A percentile compares a stretch with the other conserved stretches of the same genome.
Conservation (phyloP, 1,140 invertebrate species). For the Octopus sinensis region DNA sequence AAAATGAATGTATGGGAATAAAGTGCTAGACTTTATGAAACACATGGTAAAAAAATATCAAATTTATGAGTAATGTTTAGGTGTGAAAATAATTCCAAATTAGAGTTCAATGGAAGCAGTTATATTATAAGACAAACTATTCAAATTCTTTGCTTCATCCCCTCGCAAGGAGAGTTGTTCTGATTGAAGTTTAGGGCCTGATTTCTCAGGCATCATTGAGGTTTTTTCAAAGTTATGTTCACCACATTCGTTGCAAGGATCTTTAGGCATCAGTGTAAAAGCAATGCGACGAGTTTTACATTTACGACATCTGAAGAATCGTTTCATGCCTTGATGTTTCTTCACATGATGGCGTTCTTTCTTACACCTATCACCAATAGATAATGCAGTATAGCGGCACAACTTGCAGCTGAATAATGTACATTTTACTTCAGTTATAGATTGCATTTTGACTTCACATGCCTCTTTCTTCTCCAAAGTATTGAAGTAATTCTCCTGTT, state of each 20-base stretch:
- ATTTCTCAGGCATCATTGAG: conserved; percentile 50
- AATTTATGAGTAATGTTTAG: too few species aligned
- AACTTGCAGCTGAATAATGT: conserved; percentile 82
- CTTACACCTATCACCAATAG: conserved; percentile 79
- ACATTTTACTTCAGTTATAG: conserved; percentile 76
- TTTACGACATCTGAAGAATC: conserved; percentile 86
- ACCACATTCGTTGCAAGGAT: conserved; percentile 74
- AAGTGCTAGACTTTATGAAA: too few species aligned
- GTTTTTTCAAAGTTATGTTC: conserved; percentile 73
- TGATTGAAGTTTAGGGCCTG: conserved; percentile 53
- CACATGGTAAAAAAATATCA: too few species aligned
- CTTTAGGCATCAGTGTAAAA: conserved; percentile 73
- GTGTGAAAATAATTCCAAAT: background rate
- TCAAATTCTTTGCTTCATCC: conserved; percentile 55
- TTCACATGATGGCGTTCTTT: conserved; percentile 74
- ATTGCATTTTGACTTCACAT: conserved; percentile 88
- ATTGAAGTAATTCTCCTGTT: conserved; percentile 82
- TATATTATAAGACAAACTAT: conserved; percentile 37
- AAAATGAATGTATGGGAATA: too few species aligned
- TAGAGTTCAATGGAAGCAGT: background rate
- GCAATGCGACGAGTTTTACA: conserved; percentile 79
- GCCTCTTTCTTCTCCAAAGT: conserved; percentile 84
- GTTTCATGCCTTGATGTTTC: conserved; percentile 72
- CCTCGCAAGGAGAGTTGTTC: conserved; percentile 56
- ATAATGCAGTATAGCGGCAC: conserved; percentile 86